phyloP scores from a whole-genome alignment of 1,140 invertebrate species.

The Melanaphis sacchari region DNA sequence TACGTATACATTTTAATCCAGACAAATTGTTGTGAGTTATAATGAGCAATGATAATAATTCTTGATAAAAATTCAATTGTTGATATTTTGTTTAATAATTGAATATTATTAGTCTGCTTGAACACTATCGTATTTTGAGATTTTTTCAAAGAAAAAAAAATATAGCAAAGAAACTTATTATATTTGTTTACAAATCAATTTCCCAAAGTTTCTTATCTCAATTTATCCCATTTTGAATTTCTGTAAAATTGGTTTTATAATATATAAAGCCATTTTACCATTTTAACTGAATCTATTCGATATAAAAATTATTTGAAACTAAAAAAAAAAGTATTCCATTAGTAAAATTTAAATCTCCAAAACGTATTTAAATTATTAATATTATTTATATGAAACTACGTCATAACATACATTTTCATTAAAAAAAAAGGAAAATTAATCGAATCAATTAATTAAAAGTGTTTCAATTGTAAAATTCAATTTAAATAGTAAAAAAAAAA shows the following conservation, averaged over 20 bases:
- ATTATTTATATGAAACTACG: too few relatives aligned
- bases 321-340: background rate
- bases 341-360: background rate
- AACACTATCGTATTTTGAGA: background rate
- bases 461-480: background rate
- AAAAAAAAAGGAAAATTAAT: background rate
- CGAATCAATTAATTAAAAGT: background rate
- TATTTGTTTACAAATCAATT: background rate
- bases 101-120: background rate
- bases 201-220: background rate
- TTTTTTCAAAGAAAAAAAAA: background rate
- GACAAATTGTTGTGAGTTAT: background rate
- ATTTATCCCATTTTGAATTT: background rate
- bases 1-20: background rate
- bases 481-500: too few relatives aligned
- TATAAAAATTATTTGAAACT: background rate
- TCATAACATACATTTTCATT: too few relatives aligned
- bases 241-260: background rate
- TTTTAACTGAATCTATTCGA: background rate
- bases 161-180: background rate
- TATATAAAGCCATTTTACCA: background rate
- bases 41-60: background rate
- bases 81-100: background rate
- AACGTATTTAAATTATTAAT: background rate
- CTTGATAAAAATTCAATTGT: background rate